A percentile compares a stretch with the other conserved stretches of the same genome.
phyloP scores from a whole-genome alignment of 2,113 vertebrate species.

The Zingel zingel region DNA sequence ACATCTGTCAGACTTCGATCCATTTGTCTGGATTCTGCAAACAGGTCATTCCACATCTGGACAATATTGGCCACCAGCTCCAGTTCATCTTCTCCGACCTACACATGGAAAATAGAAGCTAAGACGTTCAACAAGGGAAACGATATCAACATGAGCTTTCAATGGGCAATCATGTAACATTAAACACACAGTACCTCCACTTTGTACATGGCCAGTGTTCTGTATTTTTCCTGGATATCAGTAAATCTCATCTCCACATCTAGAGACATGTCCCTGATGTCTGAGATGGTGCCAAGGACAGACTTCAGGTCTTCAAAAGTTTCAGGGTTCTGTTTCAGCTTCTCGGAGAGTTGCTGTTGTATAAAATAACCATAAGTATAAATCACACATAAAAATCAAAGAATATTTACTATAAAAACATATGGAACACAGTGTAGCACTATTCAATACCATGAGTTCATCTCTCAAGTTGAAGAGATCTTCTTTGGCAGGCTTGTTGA shows the following conservation, averaged over 20 bases:
- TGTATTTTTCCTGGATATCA: slow-evolving; percentile 91
- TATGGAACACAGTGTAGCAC: not conserved
- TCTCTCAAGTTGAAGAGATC: slow-evolving; percentile 86
- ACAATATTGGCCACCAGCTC: slow-evolving; percentile 79
- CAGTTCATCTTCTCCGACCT: slow-evolving; percentile 87
- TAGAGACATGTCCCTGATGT: slow-evolving; percentile 87
- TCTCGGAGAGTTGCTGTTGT: slow-evolving; percentile 82
- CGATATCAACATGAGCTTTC: not conserved
- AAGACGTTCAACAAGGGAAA: not conserved
- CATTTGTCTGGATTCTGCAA: slow-evolving; percentile 84
- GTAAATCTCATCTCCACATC: slow-evolving; percentile 87
- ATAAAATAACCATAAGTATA: slow-evolving; percentile 14
- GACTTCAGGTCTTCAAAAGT: slow-evolving; percentile 91
- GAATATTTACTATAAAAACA: not conserved
- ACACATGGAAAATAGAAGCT: not conserved
- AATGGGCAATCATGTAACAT: not conserved
- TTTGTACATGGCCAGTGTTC: slow-evolving; percentile 89
- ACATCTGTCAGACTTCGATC: slow-evolving; percentile 86
- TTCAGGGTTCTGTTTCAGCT: slow-evolving; percentile 84
- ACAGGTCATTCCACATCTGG: slow-evolving; percentile 86
- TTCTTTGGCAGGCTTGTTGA: slow-evolving; percentile 88
- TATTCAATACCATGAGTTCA: slow-evolving; percentile 85
- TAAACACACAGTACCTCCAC: slow-evolving; percentile 83
- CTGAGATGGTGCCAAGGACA: slow-evolving; percentile 88
- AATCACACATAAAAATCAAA: not conserved